These are phyloP conservation scores for Drosophila ambigua DNA, from an alignment of 1,140 invertebrate species.

Conservation along the genomic window DNA sequence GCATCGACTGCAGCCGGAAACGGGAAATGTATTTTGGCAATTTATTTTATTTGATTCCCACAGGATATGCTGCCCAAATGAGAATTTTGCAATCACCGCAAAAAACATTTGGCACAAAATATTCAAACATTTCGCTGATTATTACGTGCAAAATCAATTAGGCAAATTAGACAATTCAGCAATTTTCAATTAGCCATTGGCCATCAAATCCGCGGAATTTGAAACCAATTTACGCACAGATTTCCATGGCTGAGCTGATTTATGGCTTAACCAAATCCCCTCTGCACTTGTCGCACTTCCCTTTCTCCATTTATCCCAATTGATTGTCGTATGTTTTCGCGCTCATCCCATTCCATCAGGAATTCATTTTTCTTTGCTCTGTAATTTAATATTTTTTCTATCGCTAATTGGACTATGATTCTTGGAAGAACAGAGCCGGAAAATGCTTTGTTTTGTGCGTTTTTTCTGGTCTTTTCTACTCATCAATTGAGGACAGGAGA, in stretches of 20 bases:
- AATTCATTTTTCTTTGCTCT: conserved; percentile 12
- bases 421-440: too few species aligned
- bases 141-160: conserved; percentile 39
- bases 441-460: too few species aligned
- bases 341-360: not conserved
- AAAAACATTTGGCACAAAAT: conserved; percentile 13
- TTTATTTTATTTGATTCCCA: conserved; percentile 34
- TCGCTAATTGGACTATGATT: conserved; percentile 34
- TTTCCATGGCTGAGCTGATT: not conserved
- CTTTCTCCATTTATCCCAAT: not conserved
- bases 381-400: conserved; percentile 47
- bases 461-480: too few species aligned
- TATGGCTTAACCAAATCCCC: not conserved
- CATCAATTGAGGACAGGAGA: too few species aligned
- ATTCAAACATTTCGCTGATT: conserved; percentile 39
- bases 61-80: not conserved
- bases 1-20: conserved; percentile 10
- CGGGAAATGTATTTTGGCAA: conserved; percentile 37
- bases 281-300: too few species aligned
- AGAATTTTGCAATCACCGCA: conserved; percentile 19
- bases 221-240: not conserved
- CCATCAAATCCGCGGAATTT: not conserved
- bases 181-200: conserved; percentile 31
- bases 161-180: not conserved
- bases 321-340: not conserved